These are phyloP conservation scores for Rhogogaster chlorosoma DNA, from an alignment of 2,888 invertebrate species.

Conservation along the genomic window DNA sequence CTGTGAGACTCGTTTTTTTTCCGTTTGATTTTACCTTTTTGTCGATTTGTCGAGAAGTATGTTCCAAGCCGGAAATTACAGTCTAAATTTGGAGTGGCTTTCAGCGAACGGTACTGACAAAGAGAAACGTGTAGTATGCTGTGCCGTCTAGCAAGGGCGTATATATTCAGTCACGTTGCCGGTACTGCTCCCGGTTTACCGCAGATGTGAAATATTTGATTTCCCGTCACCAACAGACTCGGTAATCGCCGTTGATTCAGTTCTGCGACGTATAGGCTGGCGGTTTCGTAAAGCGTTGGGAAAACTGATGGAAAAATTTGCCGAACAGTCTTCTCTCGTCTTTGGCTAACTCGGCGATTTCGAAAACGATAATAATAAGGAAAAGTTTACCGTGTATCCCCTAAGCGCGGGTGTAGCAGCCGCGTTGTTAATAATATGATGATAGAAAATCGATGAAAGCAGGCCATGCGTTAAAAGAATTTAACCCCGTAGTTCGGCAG, in stretches of 20 bases:
- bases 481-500: not conserved
- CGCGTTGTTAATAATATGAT: not conserved
- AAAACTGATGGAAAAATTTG: not conserved
- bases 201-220: conserved; percentile 77
- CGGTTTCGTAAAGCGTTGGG: not conserved
- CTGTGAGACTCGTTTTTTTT: no score
- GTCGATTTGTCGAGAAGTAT: no score
- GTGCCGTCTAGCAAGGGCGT: not conserved
- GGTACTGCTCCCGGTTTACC: conserved; percentile 60
- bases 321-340: not conserved
- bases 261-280: conserved; percentile 51
- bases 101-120: conserved; percentile 6
- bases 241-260: conserved; percentile 76
- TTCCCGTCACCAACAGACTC: conserved; percentile 76
- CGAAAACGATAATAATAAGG: not conserved
- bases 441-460: conserved; percentile 9
- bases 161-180: conserved; percentile 20
- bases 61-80: no score
- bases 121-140: not conserved
- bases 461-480: conserved; percentile 6
- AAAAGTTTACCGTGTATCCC: not conserved
- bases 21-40: no score
- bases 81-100: not conserved
- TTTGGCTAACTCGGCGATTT: not conserved
- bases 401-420: not conserved